Base-by-base conservation (phyloP, 2,888 invertebrate genomes). In the Zaprionus lineosus region DNA sequence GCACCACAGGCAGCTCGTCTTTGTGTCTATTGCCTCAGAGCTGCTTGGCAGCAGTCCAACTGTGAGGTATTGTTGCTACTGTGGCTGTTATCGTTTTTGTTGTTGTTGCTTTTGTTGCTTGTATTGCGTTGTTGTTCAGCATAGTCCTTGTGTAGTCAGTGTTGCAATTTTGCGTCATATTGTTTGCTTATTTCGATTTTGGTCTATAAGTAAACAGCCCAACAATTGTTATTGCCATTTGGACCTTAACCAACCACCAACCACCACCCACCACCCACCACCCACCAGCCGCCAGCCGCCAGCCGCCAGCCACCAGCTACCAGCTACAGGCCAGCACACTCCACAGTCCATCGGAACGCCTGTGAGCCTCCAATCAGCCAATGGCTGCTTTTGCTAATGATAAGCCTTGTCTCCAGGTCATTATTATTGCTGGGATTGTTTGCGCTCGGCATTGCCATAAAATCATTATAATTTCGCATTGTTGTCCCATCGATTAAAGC, bases 151-250 rank as follows among this genome's bases (percentile, higher is more conserved):
- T 15, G n/a, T n/a, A n/a, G n/a, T n/a, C n/a, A n/a, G n/a, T 61
- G 41, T 50, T 62, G 83, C 83, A 84, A 84, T 82, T 84, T 72
- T 58, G 62, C 60, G 44, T 70, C 74, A 74, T 53, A 82, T 73
- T 84, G 82, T 81, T 81, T 65, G 82, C 65, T 73, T 70, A 77
- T 68, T 81, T 73, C 57, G 76, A 51, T 62, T 60, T 48, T 48
- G 47, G 36, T 66, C 82, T 61, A 58, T 65, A 81, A 63, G 81
- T 76, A 78, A 67, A 58, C 66, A 16, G 21, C 19, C 40, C 43
- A 60, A 21, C 31, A 52, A 46, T 44, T 18, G 47, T 19, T 29
- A 36, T 52, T 18, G 21, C 28, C 40, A 46, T 15, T 31, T 43
- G 26, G 9, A 36, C 52, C 48, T 39, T 63, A 40, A 50, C 29